phyloP scores from a whole-genome alignment of 1,140 invertebrate genomes.

The Drosophila oshimai region DNA sequence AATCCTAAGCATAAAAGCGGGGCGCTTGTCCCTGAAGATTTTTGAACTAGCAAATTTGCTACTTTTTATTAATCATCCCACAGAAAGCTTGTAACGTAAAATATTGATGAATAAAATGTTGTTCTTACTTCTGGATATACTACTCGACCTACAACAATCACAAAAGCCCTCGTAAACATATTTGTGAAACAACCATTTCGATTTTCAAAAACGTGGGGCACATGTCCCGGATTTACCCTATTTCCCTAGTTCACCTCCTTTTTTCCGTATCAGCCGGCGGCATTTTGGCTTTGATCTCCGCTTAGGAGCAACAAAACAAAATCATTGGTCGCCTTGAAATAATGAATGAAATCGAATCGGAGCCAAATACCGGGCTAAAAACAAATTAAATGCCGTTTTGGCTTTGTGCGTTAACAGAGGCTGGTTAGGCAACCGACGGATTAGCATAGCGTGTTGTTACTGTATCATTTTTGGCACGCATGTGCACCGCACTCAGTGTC shows the following conservation, averaged over 20 bases:
- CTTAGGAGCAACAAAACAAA: conserved; percentile 44
- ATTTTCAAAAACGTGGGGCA: too few relatives aligned
- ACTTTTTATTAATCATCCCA: too few relatives aligned
- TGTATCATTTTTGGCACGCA: conserved; percentile 70
- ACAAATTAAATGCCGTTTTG: conserved; percentile 64
- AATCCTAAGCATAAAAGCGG: too few relatives aligned
- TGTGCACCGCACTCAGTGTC: conserved; percentile 25
- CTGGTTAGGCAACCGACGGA: conserved; percentile 59
- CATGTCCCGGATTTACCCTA: too few relatives aligned
- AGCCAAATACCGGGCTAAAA: conserved; percentile 38
- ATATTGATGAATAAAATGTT: too few relatives aligned
- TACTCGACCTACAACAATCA: too few relatives aligned
- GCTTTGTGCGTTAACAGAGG: conserved; percentile 59
- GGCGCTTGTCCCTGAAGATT: too few relatives aligned
- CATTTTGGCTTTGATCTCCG: conserved; percentile 70
- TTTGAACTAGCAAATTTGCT: too few relatives aligned
- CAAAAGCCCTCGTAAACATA: too few relatives aligned
- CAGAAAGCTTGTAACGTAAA: too few relatives aligned
- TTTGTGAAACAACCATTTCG: too few relatives aligned
- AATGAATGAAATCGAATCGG: conserved; percentile 73
- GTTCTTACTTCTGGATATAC: too few relatives aligned
- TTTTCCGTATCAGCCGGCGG: conserved; percentile 31
- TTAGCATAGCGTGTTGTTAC: conserved; percentile 53
- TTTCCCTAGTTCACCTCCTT: conserved; percentile 5
- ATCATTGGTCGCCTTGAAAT: conserved; percentile 45